These are phyloP conservation scores for Triplophysa dalaica DNA, from an alignment of 2,113 vertebrate species.

Conservation along the genomic window DNA sequence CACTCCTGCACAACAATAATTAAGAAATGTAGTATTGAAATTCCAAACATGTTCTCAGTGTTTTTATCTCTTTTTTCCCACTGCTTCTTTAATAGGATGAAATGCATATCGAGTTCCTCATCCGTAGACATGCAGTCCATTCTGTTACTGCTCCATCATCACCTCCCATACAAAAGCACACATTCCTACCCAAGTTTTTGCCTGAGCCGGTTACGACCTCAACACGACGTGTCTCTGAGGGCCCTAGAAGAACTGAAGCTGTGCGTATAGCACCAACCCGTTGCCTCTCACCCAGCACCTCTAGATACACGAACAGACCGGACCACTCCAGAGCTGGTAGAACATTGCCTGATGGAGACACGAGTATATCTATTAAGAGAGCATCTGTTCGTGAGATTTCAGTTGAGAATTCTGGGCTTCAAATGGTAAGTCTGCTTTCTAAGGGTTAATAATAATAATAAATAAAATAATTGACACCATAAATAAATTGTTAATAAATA, in stretches of 20 bases:
- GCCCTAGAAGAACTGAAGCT: conserved; percentile 42
- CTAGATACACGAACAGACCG: conserved; percentile 41
- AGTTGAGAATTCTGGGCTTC: conserved; percentile 45
- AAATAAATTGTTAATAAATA: no score
- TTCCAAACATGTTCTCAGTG: background rate
- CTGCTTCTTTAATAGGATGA: conserved; percentile 62
- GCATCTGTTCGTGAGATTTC: conserved; percentile 65
- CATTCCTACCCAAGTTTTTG: conserved; percentile 39
- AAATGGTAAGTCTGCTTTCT: conserved; percentile 44
- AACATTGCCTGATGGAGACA: conserved; percentile 36
- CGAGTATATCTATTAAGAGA: conserved; percentile 62
- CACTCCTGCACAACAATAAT: background rate
- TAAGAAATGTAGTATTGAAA: background rate
- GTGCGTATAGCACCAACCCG: conserved; percentile 57
- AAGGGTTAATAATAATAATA: background rate
- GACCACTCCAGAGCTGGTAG: conserved; percentile 25
- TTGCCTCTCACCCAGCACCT: conserved; percentile 65
- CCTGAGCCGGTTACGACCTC: conserved; percentile 35
- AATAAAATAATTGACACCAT: no score
- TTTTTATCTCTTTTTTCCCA: background rate
- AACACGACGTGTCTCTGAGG: conserved; percentile 16
- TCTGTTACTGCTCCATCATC: conserved; percentile 48
- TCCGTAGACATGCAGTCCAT: conserved; percentile 41
- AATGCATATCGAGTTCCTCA: conserved; percentile 42
- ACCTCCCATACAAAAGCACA: conserved; percentile 34